Base-by-base conservation (phyloP, 2,797 vertebrate genomes). In the Botia almorhae region DNA sequence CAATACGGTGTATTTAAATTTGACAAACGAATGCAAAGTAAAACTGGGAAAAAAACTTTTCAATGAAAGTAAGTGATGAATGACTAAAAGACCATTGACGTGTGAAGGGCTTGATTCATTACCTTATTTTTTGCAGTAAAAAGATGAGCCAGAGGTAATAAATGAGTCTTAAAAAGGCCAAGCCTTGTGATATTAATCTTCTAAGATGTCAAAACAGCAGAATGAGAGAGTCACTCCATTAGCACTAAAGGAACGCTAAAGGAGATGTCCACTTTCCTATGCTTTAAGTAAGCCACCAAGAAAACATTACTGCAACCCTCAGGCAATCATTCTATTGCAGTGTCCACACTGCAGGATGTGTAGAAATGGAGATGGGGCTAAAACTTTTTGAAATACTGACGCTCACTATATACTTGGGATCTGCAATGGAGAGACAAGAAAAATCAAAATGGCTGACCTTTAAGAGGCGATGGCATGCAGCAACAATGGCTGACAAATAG, bases 151-250 rank as follows among this genome's bases (percentile, higher is more conserved):
- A 29, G 65, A 17, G 72, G 90, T 90, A 91, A 91, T 90, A 89
- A 92, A 92, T 85, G 87, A 88, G 88, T 86, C 87, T 87, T 89
- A 87, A 90, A 89, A 86, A 90, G 87, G 87, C 83, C 86, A 83
- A 76, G 87, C 86, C 83, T 87, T 72, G 81, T 79, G n/a, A 86
- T 88, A 90, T 92, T 90, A 91, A 93, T 93, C 90, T 90, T 90
- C 76, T 64, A 74, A 70, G 86, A 88, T 86, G 69, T 85, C 55
- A 80, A 87, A 73, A 78, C 36, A 72, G 77, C 64, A 68, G 87
- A 82, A 88, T 82, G 48, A 51, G 80, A 77, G 77, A 91, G 85
- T 89, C 84, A 89, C 89, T 91, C 89, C 88, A 90, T 91, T 89
- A 92, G 80, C 81, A 78, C 84, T 87, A 88, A 92, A 85, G 87